Evolutionary conservation across 2,888 invertebrate genomes (phyloP).

Genomic region (Megamerina dolium): DNA sequence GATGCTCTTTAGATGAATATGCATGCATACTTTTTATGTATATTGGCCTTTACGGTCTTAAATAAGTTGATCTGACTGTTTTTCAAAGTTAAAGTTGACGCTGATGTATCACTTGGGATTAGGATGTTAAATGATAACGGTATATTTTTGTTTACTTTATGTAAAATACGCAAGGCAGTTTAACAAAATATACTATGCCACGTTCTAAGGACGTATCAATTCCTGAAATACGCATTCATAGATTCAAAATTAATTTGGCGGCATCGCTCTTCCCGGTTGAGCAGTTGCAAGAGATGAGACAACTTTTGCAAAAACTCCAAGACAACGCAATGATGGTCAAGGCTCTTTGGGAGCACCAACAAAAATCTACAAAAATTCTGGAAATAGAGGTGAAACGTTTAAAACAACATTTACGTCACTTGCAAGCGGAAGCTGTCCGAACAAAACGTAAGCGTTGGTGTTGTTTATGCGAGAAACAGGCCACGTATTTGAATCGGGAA

Average conservation of each 20-base stretch:
- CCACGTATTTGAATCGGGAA: conserved; percentile 20
- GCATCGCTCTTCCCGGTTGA: conserved; percentile 1
- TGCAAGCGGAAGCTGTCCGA: conserved; percentile 17
- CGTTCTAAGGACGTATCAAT: no score
- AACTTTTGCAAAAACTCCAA: no score
- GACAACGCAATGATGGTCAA: conserved; percentile 6
- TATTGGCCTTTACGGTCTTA: no score
- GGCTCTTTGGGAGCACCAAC: conserved; percentile 8
- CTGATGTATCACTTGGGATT: no score
- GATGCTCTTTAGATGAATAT: no score
- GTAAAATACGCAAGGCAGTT: no score
- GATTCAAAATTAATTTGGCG: not conserved
- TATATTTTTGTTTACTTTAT: no score
- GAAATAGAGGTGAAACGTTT: conserved; percentile 15
- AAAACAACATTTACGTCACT: conserved; percentile 6
- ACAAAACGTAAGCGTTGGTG: conserved; percentile 31
- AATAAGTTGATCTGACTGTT: no score
- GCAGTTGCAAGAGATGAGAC: conserved; percentile 4
- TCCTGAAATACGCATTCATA: not conserved
- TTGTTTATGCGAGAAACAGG: conserved; percentile 23
- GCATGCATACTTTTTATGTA: no score
- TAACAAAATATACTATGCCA: no score
- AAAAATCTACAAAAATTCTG: conserved; percentile 2
- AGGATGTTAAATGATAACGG: no score
- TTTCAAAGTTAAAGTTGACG: no score